Evolutionary conservation across 2,888 invertebrate species (phyloP).

Genomic region (Drosophila pegasa): DNA sequence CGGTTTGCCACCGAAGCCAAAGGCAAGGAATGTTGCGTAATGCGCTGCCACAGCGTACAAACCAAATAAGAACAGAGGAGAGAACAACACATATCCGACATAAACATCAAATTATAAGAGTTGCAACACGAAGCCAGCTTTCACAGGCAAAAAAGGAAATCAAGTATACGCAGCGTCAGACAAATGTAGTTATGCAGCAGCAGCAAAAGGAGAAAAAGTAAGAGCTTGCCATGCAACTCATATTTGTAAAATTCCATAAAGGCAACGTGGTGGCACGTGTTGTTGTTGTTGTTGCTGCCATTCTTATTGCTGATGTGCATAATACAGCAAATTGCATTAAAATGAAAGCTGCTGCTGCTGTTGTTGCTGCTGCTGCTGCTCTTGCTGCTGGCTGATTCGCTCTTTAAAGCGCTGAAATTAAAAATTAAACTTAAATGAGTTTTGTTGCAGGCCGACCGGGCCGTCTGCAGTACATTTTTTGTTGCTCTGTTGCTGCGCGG

Average conservation of each 20-base stretch:
- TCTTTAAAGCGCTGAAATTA: constrained; percentile 68
- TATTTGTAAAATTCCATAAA: constrained; percentile 66
- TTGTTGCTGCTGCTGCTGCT: neutral
- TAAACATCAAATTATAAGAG: constrained; percentile 45
- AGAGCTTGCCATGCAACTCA: constrained; percentile 27
- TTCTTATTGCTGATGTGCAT: constrained; percentile 34
- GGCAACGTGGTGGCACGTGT: constrained; percentile 29
- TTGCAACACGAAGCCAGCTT: constrained; percentile 27
- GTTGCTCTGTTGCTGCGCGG: constrained; percentile 45
- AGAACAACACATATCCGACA: constrained; percentile 25
- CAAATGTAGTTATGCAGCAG: constrained; percentile 34
- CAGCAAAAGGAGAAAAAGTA: constrained; percentile 3
- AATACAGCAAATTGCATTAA: constrained; percentile 54
- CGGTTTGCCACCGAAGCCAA: constrained; percentile 41
- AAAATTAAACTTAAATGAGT: constrained; percentile 77
- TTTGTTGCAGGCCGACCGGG: constrained; percentile 19
- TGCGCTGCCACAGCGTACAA: constrained; percentile 9
- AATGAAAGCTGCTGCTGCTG: constrained; percentile 44
- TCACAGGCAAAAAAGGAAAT: constrained; percentile 39
- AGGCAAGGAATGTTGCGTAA: constrained; percentile 56
- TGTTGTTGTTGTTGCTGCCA: constrained; percentile 23
- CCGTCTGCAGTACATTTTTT: constrained; percentile 2
- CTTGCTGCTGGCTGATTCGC: constrained; percentile 9
- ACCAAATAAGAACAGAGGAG: neutral
- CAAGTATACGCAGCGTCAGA: constrained; percentile 68